phyloP scores from a whole-genome alignment of 2,888 invertebrate species.

The Epinotia bilunana region DNA sequence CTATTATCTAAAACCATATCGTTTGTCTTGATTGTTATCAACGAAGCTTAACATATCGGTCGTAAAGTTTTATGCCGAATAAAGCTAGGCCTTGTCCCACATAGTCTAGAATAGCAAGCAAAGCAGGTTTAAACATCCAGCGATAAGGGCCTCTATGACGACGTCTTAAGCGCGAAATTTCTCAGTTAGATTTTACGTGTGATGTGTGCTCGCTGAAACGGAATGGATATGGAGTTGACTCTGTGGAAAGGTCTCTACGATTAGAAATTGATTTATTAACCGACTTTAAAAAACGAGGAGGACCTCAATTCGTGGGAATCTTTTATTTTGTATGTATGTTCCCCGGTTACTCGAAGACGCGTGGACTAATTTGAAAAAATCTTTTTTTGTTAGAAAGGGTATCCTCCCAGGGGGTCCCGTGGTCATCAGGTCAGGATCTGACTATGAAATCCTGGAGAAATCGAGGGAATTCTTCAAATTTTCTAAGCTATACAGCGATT shows the following conservation, averaged over 20 bases:
- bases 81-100: constrained; percentile 26
- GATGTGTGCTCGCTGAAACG: neutral
- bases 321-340: no score
- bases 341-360: no score
- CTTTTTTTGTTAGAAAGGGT: no score
- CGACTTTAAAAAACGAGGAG: no score
- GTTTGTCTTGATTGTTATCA: neutral
- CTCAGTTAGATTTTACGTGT: neutral
- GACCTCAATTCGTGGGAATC: no score
- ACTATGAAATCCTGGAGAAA: no score
- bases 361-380: no score
- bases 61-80: constrained; percentile 19
- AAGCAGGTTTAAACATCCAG: neutral
- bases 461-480: no score
- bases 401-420: no score
- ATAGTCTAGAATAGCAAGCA: constrained; percentile 11
- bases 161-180: neutral
- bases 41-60: neutral
- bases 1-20: neutral
- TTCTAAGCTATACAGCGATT: no score
- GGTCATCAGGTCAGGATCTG: no score
- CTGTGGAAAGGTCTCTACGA: neutral
- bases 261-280: neutral
- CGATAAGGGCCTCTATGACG: neutral
- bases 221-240: neutral